Evolutionary conservation across 1,140 invertebrate species (phyloP).

Genomic region (Melitaea cinxia): DNA sequence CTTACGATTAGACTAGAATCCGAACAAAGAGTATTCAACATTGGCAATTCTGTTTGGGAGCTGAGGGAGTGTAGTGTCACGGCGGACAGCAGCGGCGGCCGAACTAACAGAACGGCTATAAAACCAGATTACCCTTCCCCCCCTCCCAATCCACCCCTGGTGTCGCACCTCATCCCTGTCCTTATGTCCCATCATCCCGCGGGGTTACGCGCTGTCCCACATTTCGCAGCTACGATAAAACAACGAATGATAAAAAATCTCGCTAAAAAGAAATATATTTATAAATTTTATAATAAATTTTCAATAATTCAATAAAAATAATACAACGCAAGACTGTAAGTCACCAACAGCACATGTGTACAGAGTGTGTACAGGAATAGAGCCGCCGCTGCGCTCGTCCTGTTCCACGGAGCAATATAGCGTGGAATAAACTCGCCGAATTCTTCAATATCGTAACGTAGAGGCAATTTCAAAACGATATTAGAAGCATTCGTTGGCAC

Average conservation of each 20-base stretch:
- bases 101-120: constrained; percentile 1
- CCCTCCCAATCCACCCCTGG: neutral
- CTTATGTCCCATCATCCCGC: neutral
- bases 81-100: neutral
- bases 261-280: no score
- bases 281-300: no score
- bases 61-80: no score
- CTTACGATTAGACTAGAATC: no score
- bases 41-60: no score
- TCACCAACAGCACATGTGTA: no score
- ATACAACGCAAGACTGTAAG: no score
- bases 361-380: no score
- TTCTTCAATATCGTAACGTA: neutral
- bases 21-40: no score
- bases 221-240: constrained; percentile 2
- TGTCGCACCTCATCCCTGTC: neutral
- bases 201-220: constrained; percentile 6
- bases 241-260: no score
- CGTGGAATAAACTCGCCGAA: neutral
- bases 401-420: neutral
- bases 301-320: no score
- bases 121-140: constrained; percentile 7
- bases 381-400: neutral
- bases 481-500: constrained; percentile 2
- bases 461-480: neutral